Base-by-base conservation (phyloP, 2,888 invertebrate species). In the Tachina lurida region DNA sequence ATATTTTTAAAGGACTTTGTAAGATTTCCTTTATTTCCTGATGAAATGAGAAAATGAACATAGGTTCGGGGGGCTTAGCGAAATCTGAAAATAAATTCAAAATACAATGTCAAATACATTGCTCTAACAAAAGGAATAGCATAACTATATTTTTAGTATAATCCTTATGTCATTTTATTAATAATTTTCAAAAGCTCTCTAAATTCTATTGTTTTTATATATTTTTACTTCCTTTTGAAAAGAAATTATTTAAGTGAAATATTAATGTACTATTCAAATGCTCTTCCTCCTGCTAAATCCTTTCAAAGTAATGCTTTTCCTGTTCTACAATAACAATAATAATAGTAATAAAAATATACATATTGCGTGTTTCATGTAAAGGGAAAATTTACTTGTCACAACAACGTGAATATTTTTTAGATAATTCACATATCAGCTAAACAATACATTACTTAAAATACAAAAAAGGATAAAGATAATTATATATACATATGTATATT, bases 391-490 rank as follows among this genome's bases (percentile, higher is more conserved):
- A 60, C 41, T 39, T 47, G 19, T 60, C 39, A 60, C 15, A 58
- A 58, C 4, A 71, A 58, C 47, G 41, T 52, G 15, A 67, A 41
- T 70, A 15, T 19, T 19, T 54, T 70, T 31, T 12, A 22, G 19
- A 56, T 56, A 70, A 70, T 70, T 70, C 15, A 58, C 45, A 71
- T 56, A 71, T 71, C 45, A 60, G 10, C 56, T 17, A 39, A 73
- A 73, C 45, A 71, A 71, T 56, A 58, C 10, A 19, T n/a, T 17
- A 17, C 62, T 17, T n/a, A 17, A 41, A 41, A n/a, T n/a, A 7
- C 31, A 58, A 31, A 13, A 56, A 58, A 58, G 12, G 15, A 58
- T 31, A 8, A 22, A 58, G 22, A 13, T 15, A 5, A 58, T 13
- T 31, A 58, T 58, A 58, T 13, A 13, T 13, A 31, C 31, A 22